A percentile compares a stretch with the other conserved stretches of the same genome.
phyloP scores from a whole-genome alignment of 2,113 vertebrate genomes.

The Pungitius pungitius region DNA sequence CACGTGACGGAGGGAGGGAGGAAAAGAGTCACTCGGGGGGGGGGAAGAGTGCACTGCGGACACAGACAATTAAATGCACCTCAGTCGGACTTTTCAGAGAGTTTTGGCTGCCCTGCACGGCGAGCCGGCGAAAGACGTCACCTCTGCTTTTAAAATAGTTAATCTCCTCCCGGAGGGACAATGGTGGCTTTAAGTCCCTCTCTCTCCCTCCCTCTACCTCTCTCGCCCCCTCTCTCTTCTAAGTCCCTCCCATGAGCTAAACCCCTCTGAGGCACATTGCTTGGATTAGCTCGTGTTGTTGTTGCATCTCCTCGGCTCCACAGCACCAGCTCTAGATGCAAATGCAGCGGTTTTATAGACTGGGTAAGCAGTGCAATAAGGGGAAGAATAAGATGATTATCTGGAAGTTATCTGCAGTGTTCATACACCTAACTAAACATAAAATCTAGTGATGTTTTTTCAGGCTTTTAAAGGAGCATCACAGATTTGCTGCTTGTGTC shows the following conservation, averaged over 20 bases:
- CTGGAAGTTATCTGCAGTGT: background rate
- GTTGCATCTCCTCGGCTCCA: slow-evolving; percentile 61
- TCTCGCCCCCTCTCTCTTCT: slow-evolving; percentile 36
- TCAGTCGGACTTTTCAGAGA: slow-evolving; percentile 39
- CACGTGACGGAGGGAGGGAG: slow-evolving; percentile 18
- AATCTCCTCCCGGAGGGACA: slow-evolving; percentile 78
- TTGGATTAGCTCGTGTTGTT: slow-evolving; percentile 72
- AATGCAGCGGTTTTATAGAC: slow-evolving; percentile 38
- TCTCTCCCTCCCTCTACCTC: background rate
- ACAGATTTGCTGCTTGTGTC: background rate
- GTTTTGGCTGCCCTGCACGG: slow-evolving; percentile 15
- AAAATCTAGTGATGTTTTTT: background rate
- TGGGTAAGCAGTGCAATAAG: slow-evolving; percentile 2
- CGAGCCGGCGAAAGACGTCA: slow-evolving; percentile 67
- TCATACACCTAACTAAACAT: slow-evolving; percentile 4
- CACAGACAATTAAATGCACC: slow-evolving; percentile 24
- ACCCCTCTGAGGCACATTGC: slow-evolving; percentile 67
- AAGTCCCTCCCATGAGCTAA: slow-evolving; percentile 67
- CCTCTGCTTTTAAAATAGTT: slow-evolving; percentile 80
- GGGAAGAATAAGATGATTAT: slow-evolving; percentile 47
- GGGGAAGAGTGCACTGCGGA: slow-evolving; percentile 12
- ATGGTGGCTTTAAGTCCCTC: slow-evolving; percentile 74
- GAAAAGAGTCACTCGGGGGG: slow-evolving; percentile 23
- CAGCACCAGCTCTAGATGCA: slow-evolving; percentile 43
- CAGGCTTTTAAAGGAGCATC: background rate